A percentile compares a stretch with the other conserved stretches of the same genome.
phyloP scores from a whole-genome alignment of 1,140 invertebrate species.

The Semibalanus balanoides region DNA sequence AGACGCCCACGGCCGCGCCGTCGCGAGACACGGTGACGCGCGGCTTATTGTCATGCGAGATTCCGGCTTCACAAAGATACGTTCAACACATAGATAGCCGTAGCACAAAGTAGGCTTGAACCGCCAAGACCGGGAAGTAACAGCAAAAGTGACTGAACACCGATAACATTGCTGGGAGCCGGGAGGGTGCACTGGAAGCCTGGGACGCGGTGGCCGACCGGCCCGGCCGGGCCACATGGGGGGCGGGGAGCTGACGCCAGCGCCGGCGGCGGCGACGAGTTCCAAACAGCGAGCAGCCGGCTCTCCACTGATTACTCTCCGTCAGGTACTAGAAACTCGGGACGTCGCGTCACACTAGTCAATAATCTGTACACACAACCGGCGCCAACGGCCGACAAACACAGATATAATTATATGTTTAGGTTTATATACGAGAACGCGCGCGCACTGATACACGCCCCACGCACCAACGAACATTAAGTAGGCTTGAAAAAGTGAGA shows the following conservation, averaged over 20 bases:
- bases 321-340: not conserved
- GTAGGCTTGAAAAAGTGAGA: conserved; percentile 2
- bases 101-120: too few relatives aligned
- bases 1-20: too few relatives aligned
- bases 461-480: conserved; percentile 1
- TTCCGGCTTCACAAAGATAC: not conserved
- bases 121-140: not conserved
- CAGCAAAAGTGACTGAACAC: conserved; percentile 1
- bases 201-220: not conserved
- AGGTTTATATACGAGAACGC: not conserved
- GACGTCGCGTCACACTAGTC: not conserved
- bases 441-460: not conserved
- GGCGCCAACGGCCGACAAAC: not conserved
- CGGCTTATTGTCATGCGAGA: not conserved
- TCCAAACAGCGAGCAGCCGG: too few relatives aligned
- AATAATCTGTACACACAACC: not conserved
- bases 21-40: too few relatives aligned
- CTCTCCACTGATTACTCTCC: not conserved
- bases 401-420: conserved; percentile 1
- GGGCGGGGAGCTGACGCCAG: too few relatives aligned
- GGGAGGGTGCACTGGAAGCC: not conserved
- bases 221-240: too few relatives aligned
- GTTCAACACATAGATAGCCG: not conserved
- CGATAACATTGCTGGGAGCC: not conserved
- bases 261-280: too few relatives aligned